A percentile compares a stretch with the other conserved stretches of the same genome.
Evolutionary conservation across 2,113 vertebrate species (phyloP).

Genomic region (Lagopus muta): DNA sequence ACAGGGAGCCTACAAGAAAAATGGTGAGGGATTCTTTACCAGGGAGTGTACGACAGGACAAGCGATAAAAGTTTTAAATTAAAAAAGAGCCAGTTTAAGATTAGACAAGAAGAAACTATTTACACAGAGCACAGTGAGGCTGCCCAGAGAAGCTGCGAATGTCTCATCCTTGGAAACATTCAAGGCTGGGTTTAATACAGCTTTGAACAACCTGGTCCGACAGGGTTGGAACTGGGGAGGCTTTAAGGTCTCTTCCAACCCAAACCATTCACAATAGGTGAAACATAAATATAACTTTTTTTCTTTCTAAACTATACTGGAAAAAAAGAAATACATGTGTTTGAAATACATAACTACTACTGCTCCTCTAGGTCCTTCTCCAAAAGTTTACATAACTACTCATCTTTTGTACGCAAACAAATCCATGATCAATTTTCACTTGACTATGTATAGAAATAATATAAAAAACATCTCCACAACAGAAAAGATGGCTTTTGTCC

Average conservation of each 20-base stretch:
- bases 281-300: not conserved
- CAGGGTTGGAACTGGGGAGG: too few relatives aligned
- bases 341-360: not conserved
- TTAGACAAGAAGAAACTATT: not conserved
- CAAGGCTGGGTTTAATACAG: too few relatives aligned
- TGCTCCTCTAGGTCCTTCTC: not conserved
- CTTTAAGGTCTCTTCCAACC: too few relatives aligned
- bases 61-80: not conserved
- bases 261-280: not conserved
- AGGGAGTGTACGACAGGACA: not conserved
- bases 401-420: not conserved
- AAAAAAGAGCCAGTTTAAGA: not conserved
- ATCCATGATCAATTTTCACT: not conserved
- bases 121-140: not conserved
- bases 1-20: too few relatives aligned
- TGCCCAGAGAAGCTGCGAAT: too few relatives aligned
- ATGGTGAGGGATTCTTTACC: too few relatives aligned
- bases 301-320: not conserved
- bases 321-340: not conserved
- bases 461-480: not conserved
- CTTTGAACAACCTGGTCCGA: too few relatives aligned
- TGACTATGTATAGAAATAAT: not conserved
- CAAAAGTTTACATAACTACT: accelerated
- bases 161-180: too few relatives aligned
- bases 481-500: not conserved